A percentile compares a stretch with the other conserved stretches of the same genome.
phyloP scores from a whole-genome alignment of 2,113 vertebrate genomes.

The Scalopus aquaticus region DNA sequence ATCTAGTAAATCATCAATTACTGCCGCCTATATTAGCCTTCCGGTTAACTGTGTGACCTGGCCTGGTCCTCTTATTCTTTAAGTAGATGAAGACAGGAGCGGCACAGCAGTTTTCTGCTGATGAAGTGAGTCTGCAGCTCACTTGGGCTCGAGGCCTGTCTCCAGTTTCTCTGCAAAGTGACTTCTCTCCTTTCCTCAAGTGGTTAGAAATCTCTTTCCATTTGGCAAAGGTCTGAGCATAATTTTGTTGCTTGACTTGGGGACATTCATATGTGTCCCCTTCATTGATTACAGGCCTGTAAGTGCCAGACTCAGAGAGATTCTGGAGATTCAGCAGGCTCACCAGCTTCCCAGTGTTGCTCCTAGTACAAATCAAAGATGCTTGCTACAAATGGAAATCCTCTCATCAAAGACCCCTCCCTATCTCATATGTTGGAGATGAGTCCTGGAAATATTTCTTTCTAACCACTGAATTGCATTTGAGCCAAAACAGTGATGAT shows the following conservation, averaged over 20 bases:
- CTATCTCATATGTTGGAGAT: neutral
- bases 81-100: neutral
- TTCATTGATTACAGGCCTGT: neutral
- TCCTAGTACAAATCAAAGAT: neutral
- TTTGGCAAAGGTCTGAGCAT: conserved; percentile 38
- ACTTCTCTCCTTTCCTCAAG: neutral
- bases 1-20: conserved; percentile 57
- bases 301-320: neutral
- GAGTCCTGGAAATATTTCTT: neutral
- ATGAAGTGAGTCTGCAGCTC: conserved; percentile 37
- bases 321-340: neutral
- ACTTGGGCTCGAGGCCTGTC: neutral
- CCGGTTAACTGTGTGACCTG: conserved; percentile 30
- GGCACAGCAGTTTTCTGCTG: conserved; percentile 29
- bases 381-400: neutral
- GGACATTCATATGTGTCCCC: neutral
- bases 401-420: neutral
- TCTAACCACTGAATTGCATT: neutral
- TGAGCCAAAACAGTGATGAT: neutral
- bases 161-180: conserved; percentile 45
- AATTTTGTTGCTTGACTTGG: neutral
- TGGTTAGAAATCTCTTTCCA: conserved; percentile 37
- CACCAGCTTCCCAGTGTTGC: neutral
- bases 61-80: conserved; percentile 30
- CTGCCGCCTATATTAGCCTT: conserved; percentile 47